These are phyloP conservation scores for Dasypolia templi DNA, from an alignment of 2,888 invertebrate genomes.

Conservation along the genomic window DNA sequence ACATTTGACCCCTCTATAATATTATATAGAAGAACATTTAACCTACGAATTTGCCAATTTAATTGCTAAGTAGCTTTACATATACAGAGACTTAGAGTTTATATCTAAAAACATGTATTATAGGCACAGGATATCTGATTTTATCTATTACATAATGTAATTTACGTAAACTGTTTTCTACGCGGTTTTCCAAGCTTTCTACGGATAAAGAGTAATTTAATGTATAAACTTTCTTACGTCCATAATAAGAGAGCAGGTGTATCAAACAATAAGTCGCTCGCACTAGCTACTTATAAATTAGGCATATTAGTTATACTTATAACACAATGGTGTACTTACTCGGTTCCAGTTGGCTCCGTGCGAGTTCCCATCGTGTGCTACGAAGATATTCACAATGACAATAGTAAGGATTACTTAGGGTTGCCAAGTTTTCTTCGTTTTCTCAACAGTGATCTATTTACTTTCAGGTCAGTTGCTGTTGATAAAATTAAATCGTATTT, in stretches of 20 bases:
- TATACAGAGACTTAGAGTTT: background rate
- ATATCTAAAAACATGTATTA: background rate
- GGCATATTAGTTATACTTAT: constrained; percentile 57
- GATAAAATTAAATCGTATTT: constrained; percentile 17
- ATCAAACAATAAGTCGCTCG: constrained; percentile 58
- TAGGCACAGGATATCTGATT: background rate
- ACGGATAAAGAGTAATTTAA: constrained; percentile 51
- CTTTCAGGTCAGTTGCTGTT: background rate
- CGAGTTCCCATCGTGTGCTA: constrained; percentile 66
- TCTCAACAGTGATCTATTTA: background rate
- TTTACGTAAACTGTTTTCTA: constrained; percentile 39
- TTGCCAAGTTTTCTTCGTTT: constrained; percentile 25
- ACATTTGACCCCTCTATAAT: too few species aligned
- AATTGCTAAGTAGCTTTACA: too few species aligned
- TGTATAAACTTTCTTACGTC: constrained; percentile 61
- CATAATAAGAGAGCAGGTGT: constrained; percentile 57
- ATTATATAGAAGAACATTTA: too few species aligned
- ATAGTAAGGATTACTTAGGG: constrained; percentile 51
- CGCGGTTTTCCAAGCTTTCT: constrained; percentile 59
- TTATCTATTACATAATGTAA: constrained; percentile 31
- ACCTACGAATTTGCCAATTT: too few species aligned
- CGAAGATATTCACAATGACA: constrained; percentile 66
- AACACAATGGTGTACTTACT: constrained; percentile 67
- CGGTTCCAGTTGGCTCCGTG: constrained; percentile 52
- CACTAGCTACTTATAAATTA: constrained; percentile 64